Percentiles rank a stretch among this genome's conserved stretches.
These are phyloP conservation scores for Ctenicera cuprea DNA, from an alignment of 2,888 invertebrate species.

Conservation along the genomic window DNA sequence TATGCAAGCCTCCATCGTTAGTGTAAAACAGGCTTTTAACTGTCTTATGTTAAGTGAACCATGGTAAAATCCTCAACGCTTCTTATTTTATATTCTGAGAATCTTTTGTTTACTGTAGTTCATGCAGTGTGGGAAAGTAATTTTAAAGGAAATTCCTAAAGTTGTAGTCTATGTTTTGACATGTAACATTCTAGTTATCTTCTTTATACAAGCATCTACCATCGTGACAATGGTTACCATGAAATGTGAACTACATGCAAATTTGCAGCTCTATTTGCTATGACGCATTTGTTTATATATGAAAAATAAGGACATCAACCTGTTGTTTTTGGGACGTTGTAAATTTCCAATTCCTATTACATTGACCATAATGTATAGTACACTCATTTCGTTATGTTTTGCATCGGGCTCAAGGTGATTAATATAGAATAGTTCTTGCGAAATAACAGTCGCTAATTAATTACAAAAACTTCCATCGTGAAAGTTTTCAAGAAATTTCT, in stretches of 20 bases:
- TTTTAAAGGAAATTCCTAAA: not conserved
- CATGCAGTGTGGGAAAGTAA: not conserved
- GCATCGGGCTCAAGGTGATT: constrained; percentile 24
- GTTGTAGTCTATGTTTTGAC: not conserved
- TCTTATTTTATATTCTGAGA: not conserved
- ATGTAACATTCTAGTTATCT: no score
- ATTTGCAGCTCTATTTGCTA: constrained; percentile 30
- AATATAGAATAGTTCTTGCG: constrained; percentile 16
- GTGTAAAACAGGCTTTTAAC: no score
- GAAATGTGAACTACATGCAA: constrained; percentile 6
- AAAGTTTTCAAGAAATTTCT: no score
- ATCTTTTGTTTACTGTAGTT: not conserved
- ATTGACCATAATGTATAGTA: constrained; percentile 20
- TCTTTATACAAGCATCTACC: no score
- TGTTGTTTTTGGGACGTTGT: constrained; percentile 5
- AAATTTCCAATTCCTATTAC: constrained; percentile 30
- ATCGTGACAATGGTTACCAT: no score
- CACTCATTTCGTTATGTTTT: constrained; percentile 22
- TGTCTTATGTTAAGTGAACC: not conserved
- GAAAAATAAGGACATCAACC: constrained; percentile 30
- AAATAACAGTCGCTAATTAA: constrained; percentile 17
- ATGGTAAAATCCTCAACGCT: not conserved
- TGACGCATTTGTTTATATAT: constrained; percentile 14
- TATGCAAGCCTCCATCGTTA: no score
- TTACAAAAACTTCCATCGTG: constrained; percentile 17